A percentile compares a stretch with the other conserved stretches of the same genome.
phyloP scores from a whole-genome alignment of 1,140 invertebrate genomes.

The Ruditapes philippinarum region DNA sequence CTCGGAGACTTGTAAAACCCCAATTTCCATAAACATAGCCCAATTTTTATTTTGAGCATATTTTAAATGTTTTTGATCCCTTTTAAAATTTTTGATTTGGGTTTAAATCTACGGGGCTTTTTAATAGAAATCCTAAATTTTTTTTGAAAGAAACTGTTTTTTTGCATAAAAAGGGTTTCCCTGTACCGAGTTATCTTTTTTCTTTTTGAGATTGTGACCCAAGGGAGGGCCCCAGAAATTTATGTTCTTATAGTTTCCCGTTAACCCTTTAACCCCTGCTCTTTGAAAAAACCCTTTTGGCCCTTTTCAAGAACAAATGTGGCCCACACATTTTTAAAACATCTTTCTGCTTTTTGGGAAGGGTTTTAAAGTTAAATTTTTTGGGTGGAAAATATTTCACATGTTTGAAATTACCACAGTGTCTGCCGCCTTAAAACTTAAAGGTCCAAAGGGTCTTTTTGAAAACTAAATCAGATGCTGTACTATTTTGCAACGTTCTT shows the following conservation, averaged over 20 bases:
- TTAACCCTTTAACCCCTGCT: neutral
- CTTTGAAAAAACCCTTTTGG: slow-evolving; percentile 5
- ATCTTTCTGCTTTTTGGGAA: neutral
- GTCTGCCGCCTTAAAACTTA: neutral
- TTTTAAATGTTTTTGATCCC: slow-evolving; percentile 43
- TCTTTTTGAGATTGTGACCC: slow-evolving; percentile 44
- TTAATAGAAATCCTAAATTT: no score
- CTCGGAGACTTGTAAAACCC: slow-evolving; percentile 40
- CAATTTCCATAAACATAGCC: neutral
- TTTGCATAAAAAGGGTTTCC: slow-evolving; percentile 48
- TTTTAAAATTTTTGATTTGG: neutral
- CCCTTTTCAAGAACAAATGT: slow-evolving; percentile 14
- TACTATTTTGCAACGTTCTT: neutral
- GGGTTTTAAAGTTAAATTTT: neutral
- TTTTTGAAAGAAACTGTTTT: slow-evolving; percentile 46
- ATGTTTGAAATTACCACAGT: neutral
- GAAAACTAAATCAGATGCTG: neutral
- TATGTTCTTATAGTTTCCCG: slow-evolving; percentile 27
- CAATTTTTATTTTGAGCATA: slow-evolving; percentile 49
- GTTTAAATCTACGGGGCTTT: slow-evolving; percentile 18
- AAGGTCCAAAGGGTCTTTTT: slow-evolving; percentile 1
- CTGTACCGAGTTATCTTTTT: neutral
- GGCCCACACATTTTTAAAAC: neutral
- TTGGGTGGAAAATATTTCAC: slow-evolving; percentile 8
- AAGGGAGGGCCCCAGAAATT: slow-evolving; percentile 9